Evolutionary conservation across 2,888 invertebrate genomes (phyloP).

Genomic region (Linyphia triangularis): DNA sequence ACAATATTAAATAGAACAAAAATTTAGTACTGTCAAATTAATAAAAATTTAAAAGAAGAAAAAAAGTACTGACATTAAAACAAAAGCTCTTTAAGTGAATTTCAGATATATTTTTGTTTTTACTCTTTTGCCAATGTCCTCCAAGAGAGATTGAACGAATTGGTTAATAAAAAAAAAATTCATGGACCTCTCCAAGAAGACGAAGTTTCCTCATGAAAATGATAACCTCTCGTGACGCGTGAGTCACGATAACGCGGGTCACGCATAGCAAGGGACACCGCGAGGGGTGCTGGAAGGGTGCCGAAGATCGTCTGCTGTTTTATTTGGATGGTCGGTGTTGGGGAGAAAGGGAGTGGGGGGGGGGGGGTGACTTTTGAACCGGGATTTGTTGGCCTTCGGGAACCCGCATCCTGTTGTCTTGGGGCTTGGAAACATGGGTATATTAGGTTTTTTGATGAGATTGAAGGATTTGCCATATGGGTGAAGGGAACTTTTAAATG

Average conservation of each 20-base stretch:
- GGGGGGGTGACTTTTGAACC: slow-evolving; percentile 48
- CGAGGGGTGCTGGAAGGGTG: slow-evolving; percentile 8
- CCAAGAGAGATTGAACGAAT: too few species aligned
- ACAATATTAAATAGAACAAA: too few species aligned
- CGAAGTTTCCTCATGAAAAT: background rate
- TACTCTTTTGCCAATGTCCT: too few species aligned
- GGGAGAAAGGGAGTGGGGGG: background rate
- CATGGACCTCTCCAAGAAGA: too few species aligned
- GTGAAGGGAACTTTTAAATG: too few species aligned
- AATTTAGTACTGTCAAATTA: too few species aligned
- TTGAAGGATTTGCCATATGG: background rate
- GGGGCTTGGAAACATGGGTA: background rate
- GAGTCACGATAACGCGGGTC: slow-evolving; percentile 61
- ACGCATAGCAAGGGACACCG: slow-evolving; percentile 3
- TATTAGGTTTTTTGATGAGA: background rate
- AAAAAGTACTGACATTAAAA: too few species aligned
- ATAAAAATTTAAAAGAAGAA: too few species aligned
- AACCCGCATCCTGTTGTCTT: slow-evolving; percentile 20
- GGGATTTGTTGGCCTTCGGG: slow-evolving; percentile 15
- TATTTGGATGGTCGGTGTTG: background rate
- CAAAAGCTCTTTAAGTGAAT: too few species aligned
- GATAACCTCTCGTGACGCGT: slow-evolving; percentile 25
- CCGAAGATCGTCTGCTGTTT: background rate
- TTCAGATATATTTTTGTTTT: too few species aligned
- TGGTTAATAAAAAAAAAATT: too few species aligned